A percentile compares a stretch with the other conserved stretches of the same genome.
Conservation (phyloP, 2,888 invertebrate species). For the Ptilodon capucinus region DNA sequence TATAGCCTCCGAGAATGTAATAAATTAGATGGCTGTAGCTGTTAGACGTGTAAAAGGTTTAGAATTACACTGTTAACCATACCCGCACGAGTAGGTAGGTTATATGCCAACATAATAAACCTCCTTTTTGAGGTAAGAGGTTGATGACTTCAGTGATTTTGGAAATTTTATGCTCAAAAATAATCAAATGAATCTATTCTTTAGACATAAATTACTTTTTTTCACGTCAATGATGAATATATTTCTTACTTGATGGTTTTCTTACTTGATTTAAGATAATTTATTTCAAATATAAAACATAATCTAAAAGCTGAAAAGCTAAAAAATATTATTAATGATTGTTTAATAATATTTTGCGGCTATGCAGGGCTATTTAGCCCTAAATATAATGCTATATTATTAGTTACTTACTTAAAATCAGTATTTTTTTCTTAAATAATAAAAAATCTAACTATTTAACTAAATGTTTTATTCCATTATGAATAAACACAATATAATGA, state of each 20-base stretch:
- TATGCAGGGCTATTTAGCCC: no score
- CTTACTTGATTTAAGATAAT: neutral
- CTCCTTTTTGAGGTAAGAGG: neutral
- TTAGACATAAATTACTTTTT: neutral
- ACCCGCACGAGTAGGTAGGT: conserved; percentile 2
- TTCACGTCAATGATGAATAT: neutral
- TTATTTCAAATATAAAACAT: no score
- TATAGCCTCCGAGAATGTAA: conserved; percentile 63
- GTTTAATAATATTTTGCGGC: no score
- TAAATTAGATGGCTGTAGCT: conserved; percentile 50
- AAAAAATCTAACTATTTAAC: neutral
- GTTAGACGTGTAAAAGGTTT: conserved; percentile 43
- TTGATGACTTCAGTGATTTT: neutral
- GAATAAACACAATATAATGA: conserved; percentile 29
- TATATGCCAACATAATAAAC: neutral
- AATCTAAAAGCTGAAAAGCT: no score
- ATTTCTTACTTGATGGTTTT: neutral
- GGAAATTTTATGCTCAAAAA: neutral
- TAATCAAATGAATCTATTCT: neutral
- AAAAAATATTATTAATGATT: no score
- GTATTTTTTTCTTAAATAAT: neutral
- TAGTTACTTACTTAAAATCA: no score
- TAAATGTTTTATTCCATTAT: conserved; percentile 8
- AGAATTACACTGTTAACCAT: conserved; percentile 29
- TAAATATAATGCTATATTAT: no score